Evolutionary conservation across 2,797 vertebrate genomes (phyloP).

Genomic region (Enteromius viviparus): DNA sequence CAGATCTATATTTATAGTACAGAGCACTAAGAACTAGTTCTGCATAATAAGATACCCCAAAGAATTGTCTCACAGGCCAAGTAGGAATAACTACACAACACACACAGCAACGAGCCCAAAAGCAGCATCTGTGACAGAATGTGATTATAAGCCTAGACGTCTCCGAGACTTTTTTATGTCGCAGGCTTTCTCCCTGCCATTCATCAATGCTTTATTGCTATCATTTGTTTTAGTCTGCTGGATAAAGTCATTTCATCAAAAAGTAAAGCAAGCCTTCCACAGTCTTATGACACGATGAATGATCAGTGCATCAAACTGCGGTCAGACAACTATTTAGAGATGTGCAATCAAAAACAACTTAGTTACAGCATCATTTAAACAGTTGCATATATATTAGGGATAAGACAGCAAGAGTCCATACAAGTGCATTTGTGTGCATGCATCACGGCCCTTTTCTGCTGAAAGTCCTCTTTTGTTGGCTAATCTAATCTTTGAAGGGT

Average conservation of each 20-base stretch:
- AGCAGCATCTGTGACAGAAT: background rate
- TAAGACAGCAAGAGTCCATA: background rate
- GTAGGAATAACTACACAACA: constrained; percentile 3
- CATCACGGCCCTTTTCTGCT: constrained; percentile 13
- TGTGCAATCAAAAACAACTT: constrained; percentile 6
- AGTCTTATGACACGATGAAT: background rate
- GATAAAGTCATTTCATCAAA: constrained; percentile 6
- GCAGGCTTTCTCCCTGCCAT: no score
- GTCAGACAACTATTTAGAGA: background rate
- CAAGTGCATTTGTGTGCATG: constrained; percentile 10
- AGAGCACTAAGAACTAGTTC: background rate
- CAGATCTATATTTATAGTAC: constrained; percentile 1
- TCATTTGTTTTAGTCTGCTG: constrained; percentile 14
- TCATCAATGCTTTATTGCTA: background rate
- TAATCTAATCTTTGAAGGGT: constrained; percentile 45
- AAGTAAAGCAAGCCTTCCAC: background rate
- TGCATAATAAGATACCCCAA: constrained; percentile 5
- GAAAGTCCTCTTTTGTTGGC: constrained; percentile 45
- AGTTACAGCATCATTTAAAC: background rate
- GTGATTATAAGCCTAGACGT: background rate
- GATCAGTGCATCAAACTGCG: background rate
- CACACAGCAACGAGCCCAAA: background rate
- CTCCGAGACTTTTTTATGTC: background rate
- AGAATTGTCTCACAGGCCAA: background rate
- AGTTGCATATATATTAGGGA: background rate